phyloP scores from a whole-genome alignment of 2,113 vertebrate species.

The Pycnonotus jocosus region DNA sequence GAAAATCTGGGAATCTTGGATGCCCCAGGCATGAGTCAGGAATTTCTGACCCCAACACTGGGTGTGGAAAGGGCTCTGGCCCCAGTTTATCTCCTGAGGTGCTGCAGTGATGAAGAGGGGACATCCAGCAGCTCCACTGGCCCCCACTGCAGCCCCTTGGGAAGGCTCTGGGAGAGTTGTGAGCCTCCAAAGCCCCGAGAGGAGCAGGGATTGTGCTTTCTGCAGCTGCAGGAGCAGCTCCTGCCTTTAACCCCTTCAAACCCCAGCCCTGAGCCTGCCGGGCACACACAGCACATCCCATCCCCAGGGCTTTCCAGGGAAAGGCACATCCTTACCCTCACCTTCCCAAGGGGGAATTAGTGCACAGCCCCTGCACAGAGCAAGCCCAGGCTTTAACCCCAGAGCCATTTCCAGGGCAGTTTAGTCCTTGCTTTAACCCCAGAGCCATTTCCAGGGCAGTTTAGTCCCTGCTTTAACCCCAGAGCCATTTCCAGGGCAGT shows the following conservation, averaged over 20 bases:
- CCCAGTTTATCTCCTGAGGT: not conserved
- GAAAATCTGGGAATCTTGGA: not conserved
- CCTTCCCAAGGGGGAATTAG: not conserved
- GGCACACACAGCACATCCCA: not conserved
- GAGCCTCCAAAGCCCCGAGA: not conserved
- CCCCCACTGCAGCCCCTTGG: not conserved
- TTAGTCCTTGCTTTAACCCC: not conserved
- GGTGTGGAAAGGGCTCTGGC: not conserved
- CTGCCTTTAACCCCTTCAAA: not conserved
- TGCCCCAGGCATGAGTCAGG: not conserved
- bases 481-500: too few relatives aligned
- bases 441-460: not conserved
- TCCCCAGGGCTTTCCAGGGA: not conserved
- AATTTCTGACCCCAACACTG: not conserved
- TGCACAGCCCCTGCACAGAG: not conserved
- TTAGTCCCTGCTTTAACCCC: not conserved
- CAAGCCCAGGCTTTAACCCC: not conserved
- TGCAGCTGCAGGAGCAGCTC: not conserved
- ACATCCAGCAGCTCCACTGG: not conserved
- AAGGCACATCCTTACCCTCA: not conserved
- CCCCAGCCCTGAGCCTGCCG: not conserved
- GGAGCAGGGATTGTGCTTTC: not conserved
- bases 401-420: not conserved
- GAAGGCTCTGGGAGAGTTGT: not conserved
- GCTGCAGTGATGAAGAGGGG: not conserved